Evolutionary conservation across 2,888 invertebrate genomes (phyloP).

Genomic region (Ephialtes manifestator): DNA sequence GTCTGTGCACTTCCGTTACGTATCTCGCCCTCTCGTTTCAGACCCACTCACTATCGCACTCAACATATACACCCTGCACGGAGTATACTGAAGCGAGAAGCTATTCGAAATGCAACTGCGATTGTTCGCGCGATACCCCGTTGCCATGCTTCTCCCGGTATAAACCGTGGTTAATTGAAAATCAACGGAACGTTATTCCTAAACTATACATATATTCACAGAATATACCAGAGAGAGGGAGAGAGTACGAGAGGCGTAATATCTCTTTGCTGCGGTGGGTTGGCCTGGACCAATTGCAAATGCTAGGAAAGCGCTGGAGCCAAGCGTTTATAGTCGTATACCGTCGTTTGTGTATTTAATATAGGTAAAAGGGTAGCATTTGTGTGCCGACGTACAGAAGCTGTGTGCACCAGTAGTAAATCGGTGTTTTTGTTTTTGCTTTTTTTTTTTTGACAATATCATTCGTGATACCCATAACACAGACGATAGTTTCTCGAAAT

Average conservation of each 20-base stretch:
- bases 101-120: constrained; percentile 65
- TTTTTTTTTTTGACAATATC: neutral
- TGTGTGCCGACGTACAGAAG: neutral
- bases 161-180: constrained; percentile 66
- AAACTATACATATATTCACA: constrained; percentile 31
- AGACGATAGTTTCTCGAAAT: constrained; percentile 26
- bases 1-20: constrained; percentile 49
- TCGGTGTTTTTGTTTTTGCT: neutral
- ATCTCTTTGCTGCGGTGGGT: constrained; percentile 21
- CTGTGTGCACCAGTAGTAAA: neutral
- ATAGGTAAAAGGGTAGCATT: neutral
- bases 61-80: constrained; percentile 21
- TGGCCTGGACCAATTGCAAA: constrained; percentile 7
- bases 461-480: constrained; percentile 14
- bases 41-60: constrained; percentile 51
- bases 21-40: constrained; percentile 52
- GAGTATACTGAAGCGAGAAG: constrained; percentile 39
- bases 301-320: constrained; percentile 12
- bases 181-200: constrained; percentile 61
- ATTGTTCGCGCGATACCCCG: constrained; percentile 58
- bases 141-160: constrained; percentile 37
- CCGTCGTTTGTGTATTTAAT: constrained; percentile 12
- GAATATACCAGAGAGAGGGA: neutral
- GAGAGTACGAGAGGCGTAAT: constrained; percentile 16
- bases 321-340: neutral